phyloP scores from a whole-genome alignment of 1,140 invertebrate species.

The Protaetia brevitarsis region DNA sequence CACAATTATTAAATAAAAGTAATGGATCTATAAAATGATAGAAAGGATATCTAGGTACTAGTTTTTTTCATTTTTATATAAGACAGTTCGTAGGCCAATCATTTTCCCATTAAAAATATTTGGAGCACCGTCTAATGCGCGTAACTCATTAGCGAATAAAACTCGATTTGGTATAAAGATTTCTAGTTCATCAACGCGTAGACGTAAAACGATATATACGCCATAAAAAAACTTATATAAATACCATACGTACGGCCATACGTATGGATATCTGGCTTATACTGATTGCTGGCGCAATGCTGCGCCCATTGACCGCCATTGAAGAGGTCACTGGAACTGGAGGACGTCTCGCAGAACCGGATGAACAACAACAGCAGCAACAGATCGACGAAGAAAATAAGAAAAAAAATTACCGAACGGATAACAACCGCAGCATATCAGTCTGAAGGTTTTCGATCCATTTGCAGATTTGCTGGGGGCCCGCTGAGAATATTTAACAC shows the following conservation, averaged over 20 bases:
- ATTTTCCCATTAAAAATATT: no score
- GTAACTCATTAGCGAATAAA: no score
- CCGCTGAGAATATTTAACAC: neutral
- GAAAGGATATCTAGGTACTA: no score
- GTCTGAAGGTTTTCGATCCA: slow-evolving; percentile 5
- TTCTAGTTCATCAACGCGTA: no score
- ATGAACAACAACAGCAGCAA: slow-evolving; percentile 5
- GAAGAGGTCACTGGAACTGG: slow-evolving; percentile 10
- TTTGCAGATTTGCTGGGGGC: slow-evolving; percentile 1
- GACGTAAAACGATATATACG: no score
- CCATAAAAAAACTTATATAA: no score
- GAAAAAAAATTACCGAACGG: neutral
- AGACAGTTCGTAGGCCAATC: no score
- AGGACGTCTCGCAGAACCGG: slow-evolving; percentile 8
- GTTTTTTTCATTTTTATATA: no score
- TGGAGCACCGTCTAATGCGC: no score
- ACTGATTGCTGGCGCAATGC: neutral
- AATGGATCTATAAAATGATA: no score
- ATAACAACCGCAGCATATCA: neutral
- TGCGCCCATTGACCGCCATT: slow-evolving; percentile 8
- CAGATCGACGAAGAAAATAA: neutral
- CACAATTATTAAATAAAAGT: no score
- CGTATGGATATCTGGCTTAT: neutral
- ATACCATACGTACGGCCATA: neutral
- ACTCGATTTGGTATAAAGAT: no score